Base-by-base conservation (phyloP, 2,797 vertebrate genomes). In the Scarus forsteni region DNA sequence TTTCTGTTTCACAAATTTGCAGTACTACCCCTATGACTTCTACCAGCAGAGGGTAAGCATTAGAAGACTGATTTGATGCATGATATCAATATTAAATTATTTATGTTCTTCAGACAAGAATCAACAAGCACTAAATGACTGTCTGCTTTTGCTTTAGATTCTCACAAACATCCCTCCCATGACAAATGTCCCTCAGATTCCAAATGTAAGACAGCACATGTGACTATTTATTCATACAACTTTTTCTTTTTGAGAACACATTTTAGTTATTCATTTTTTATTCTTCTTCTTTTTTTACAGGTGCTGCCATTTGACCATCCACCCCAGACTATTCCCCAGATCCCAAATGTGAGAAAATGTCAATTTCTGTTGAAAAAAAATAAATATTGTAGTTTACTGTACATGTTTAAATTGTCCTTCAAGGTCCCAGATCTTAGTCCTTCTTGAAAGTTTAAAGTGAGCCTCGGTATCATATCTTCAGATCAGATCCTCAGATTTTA, bases 21-120 rank as follows among this genome's bases (percentile, higher is more conserved):
- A 95, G 94, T 94, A 92, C 87, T 94, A 94, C 86, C 93, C 93
- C 7, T 94, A 88, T 66, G 93, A 95, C 84, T 93, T 94, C 59
- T 14, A 67, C 53, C 88, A 91, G 73, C 91, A 89, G 36, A 91
- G 81, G 92, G 94, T 95, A 90, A 92, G 48, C 5, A 44, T 61
- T 63, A 62, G 7, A 19, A 19, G n/a, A 16, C 60, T 40, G 39
- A 6, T 36, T 52, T 10, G 13, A 18, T 42, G 16, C 7, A 34
- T 9, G 5, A 6, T 48, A 3, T 14, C 49, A 67, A 67, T 16
- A 11, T 59, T 0, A 43, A 48, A 16, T 50, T 0, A 35, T 58
- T 12, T 14, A 3, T n/a, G 7, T 46, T 0, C 39, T 40, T 44
- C 19, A 19, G 35, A n/a, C n/a, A n/a, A n/a, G n/a, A 35, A 27